Evolutionary conservation across 2,797 vertebrate species (phyloP).

Genomic region (Sylvilagus floridanus): DNA sequence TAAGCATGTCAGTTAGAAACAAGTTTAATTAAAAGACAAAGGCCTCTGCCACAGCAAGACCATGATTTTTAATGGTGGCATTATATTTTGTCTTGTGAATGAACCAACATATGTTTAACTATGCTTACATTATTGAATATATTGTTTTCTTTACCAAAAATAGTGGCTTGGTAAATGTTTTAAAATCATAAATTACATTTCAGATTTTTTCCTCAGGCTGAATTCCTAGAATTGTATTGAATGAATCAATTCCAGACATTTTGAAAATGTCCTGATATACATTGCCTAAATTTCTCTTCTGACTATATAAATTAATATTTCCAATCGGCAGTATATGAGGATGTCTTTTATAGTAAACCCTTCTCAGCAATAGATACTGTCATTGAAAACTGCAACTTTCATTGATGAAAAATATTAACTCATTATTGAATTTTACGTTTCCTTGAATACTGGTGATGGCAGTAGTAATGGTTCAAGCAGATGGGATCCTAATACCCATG

Average conservation of each 20-base stretch:
- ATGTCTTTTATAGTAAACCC: background rate
- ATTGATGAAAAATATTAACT: background rate
- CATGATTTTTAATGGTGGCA: background rate
- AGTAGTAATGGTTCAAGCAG: background rate
- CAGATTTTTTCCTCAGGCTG: background rate
- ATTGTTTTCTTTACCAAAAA: background rate
- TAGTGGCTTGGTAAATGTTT: background rate
- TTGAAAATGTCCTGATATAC: background rate
- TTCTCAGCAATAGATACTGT: background rate
- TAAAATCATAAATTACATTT: conserved; percentile 2
- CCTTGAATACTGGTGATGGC: background rate
- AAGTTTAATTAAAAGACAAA: no score
- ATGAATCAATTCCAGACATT: background rate
- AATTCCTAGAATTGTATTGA: background rate
- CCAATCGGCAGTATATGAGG: background rate
- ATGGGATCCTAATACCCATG: background rate
- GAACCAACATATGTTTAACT: background rate
- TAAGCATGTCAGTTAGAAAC: no score
- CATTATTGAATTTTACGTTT: background rate
- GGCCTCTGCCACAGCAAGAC: no score
- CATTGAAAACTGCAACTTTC: background rate
- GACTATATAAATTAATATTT: background rate
- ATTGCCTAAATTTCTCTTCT: background rate
- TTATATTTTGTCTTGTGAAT: background rate
- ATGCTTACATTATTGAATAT: background rate